Evolutionary conservation across 2,113 vertebrate species (phyloP).

Genomic region (Heteronetta atricapilla): DNA sequence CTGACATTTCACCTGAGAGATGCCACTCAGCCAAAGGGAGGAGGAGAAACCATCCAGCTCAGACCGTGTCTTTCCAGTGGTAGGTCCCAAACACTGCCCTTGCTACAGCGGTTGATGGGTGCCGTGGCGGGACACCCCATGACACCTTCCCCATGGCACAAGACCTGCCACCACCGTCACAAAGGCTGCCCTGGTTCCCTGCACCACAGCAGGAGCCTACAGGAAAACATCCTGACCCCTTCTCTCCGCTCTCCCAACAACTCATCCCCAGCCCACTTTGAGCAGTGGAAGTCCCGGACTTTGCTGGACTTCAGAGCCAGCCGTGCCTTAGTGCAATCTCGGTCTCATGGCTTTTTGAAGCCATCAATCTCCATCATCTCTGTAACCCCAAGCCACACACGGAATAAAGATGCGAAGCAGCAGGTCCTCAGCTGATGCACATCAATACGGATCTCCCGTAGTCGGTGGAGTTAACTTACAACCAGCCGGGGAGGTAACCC

Average conservation of each 20-base stretch:
- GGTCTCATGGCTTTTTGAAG: not conserved
- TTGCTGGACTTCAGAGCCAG: not conserved
- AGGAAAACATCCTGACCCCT: not conserved
- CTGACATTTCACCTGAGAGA: not conserved
- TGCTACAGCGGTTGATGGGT: fast-evolving
- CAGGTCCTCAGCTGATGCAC: not conserved
- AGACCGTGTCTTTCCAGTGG: fast-evolving
- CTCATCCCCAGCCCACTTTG: not conserved
- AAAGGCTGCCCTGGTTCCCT: not conserved
- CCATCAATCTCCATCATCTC: not conserved
- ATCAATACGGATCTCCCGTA: not conserved
- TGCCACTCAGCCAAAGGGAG: not conserved
- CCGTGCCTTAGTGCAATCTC: not conserved
- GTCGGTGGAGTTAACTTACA: not conserved
- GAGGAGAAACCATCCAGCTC: not conserved
- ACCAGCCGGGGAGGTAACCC: not conserved
- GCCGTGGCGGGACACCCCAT: fast-evolving
- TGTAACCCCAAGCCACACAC: not conserved
- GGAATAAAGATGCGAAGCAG: not conserved
- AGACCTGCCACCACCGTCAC: not conserved
- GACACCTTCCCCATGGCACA: fast-evolving
- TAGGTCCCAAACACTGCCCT: not conserved
- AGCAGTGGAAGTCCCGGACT: not conserved
- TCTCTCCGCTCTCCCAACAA: not conserved
- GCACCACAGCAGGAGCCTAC: fast-evolving